Base-by-base conservation (phyloP, 92 coral and sea anemone genomes). In the Bergia sp. region DNA sequence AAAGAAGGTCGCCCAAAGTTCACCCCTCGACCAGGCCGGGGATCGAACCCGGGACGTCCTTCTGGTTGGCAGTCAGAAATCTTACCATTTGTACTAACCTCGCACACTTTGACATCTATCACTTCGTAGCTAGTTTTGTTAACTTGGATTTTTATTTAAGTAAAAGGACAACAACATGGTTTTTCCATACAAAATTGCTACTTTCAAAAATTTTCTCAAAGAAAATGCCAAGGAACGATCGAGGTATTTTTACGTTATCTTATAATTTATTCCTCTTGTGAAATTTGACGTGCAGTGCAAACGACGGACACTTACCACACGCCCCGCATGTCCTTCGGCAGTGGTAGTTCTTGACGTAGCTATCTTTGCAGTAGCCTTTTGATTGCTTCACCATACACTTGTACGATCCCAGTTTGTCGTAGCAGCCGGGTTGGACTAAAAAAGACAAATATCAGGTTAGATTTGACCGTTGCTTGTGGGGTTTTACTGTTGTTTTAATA, bases 331-430 rank as follows among this genome's bases (percentile, higher is more conserved):
- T 84, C 36, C 78, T 71, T 36, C 65, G 77, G 67, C 87, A 84
- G 79, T 44, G 36, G 65, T 20, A 40, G 12, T 10, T 12, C 43
- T 71, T 84, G 49, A 43, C 37, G 2, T 2, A 0, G 41, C 13
- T 5, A 2, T 29, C 9, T 20, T 15, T 8, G 16, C 87, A 84
- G 45, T 29, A 13, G 3, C 87, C 79, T 36, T 13, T 16, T 4
- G 23, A 5, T 84, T 84, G 77, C 6, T 69, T 42, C 43, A 5
- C 43, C 87, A 69, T 69, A 49, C 87, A 84, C 3, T 5, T 36
- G 66, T 84, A 84, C 20, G 87, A 84, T 44, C 87, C 87, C 74
- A 69, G 67, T 69, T 67, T 71, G 61, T 84, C 87, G 15, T 29
- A 45, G 79, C 87, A 84, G 9, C 29, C 13, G 4, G 64, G 4